Base-by-base conservation (phyloP, 2,113 vertebrate species). In the Kryptolebias marmoratus region DNA sequence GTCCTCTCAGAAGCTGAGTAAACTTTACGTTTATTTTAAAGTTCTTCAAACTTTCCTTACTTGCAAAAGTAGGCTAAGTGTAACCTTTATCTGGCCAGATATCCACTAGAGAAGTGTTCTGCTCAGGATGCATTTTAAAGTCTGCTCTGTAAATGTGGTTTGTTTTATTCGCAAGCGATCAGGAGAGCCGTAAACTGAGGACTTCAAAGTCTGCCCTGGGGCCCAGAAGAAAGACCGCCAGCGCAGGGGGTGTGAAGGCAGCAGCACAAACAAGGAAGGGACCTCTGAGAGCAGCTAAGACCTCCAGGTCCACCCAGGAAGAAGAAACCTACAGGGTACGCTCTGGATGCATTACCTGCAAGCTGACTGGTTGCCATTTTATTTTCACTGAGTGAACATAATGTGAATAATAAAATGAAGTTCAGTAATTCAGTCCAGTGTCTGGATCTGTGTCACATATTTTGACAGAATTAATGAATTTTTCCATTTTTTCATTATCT, bases 281-380 rank as follows among this genome's bases (percentile, higher is more conserved):
- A 48, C 65, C 82, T 71, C 44, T 64, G 52, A 88, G 63, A 76
- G 47, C 49, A 49, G 47, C 74, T 14, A 79, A 81, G 60, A 45
- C 81, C 65, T 75, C 83, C 32, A 81, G 72, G 55, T 83, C 81
- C 57, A 60, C 49, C 0, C 74, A 65, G 47, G 89, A 93, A 58
- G 83, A 88, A 69, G 91, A 93, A 84, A 94, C 92, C 22, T 94
- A 93, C 77, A 90, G 91, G 92, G 94, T 95, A 88, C 48, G 57
- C 3, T 18, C 49, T 54, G 22, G 44, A 60, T 9, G 57, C 22
- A 39, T 71, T 45, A 61, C 31, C 66, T 73, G 53, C 12, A 36
- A 31, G 52, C 39, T 42, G 50, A 22, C 62, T n/a, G 71, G 56
- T 22, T 13, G 15, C 32, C 64, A 44, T 54, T 62, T 75, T 13